Conservation (phyloP, 2,888 invertebrate species). For the Gryllus longicercus region DNA sequence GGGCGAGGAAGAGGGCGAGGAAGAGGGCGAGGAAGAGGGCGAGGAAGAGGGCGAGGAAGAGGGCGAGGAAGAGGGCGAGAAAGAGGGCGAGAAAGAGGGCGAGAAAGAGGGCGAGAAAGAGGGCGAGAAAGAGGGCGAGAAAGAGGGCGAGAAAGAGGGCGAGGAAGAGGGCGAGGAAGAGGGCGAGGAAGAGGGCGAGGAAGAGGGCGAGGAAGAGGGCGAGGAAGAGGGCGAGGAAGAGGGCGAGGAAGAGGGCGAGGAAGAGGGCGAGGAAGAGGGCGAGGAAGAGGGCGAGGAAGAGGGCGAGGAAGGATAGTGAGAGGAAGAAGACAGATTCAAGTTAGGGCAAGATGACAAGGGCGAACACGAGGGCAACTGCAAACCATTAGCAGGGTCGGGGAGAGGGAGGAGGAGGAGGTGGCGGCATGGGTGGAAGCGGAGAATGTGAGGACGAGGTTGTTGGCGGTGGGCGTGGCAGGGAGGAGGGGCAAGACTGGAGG, state of each 20-base stretch:
- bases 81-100: not conserved
- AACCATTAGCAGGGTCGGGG: not conserved
- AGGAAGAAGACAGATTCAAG: too few species aligned
- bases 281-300: too few species aligned
- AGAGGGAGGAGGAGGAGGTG: not conserved
- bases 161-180: too few species aligned
- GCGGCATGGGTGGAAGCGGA: not conserved
- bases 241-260: too few species aligned
- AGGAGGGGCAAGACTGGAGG: not conserved
- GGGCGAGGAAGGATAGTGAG: too few species aligned
- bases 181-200: too few species aligned
- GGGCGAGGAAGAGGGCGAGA: not conserved
- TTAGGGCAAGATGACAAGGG: not conserved
- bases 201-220: too few species aligned
- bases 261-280: too few species aligned
- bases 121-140: too few species aligned
- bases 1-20: not conserved
- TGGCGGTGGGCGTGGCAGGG: not conserved
- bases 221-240: too few species aligned
- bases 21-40: not conserved
- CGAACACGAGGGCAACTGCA: not conserved
- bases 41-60: not conserved
- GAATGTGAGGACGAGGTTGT: not conserved
- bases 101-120: too few species aligned
- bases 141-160: too few species aligned